phyloP scores from a whole-genome alignment of 92 coral and sea anemone genomes.

The Hydrozoanthus gracilis region DNA sequence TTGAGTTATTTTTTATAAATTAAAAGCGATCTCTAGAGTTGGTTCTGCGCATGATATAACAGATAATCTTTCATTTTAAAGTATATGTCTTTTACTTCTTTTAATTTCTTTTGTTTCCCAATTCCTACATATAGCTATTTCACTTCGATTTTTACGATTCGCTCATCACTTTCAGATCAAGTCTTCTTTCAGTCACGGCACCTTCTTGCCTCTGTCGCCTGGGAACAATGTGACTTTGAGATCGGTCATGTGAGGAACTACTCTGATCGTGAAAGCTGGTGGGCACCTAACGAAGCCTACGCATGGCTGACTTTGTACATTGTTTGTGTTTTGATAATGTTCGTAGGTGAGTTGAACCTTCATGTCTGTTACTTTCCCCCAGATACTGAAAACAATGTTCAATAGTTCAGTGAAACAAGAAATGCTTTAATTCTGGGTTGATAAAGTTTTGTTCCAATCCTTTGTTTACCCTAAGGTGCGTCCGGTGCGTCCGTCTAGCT shows the following conservation, averaged over 20 bases:
- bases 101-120: neutral
- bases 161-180: constrained; percentile 23
- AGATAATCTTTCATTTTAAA: too few relatives aligned
- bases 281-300: constrained; percentile 76
- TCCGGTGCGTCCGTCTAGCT: too few relatives aligned
- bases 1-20: too few relatives aligned
- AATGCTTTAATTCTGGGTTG: too few relatives aligned
- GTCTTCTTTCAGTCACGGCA: constrained; percentile 76
- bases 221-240: constrained; percentile 98
- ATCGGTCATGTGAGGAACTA: constrained; percentile 84
- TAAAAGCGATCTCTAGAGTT: too few relatives aligned
- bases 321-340: constrained; percentile 80
- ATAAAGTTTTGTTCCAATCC: too few relatives aligned
- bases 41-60: too few relatives aligned
- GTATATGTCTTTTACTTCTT: neutral
- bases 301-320: constrained; percentile 88
- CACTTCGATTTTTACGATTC: neutral
- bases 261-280: constrained; percentile 78
- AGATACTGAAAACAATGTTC: neutral
- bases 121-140: neutral
- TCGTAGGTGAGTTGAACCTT: constrained; percentile 75
- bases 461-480: too few relatives aligned
- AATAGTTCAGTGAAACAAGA: neutral
- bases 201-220: constrained; percentile 82
- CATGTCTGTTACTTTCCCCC: neutral